A percentile compares a stretch with the other conserved stretches of the same genome.
Conservation (phyloP, 2,888 invertebrate genomes). For the Hypselothyrea guttata region DNA sequence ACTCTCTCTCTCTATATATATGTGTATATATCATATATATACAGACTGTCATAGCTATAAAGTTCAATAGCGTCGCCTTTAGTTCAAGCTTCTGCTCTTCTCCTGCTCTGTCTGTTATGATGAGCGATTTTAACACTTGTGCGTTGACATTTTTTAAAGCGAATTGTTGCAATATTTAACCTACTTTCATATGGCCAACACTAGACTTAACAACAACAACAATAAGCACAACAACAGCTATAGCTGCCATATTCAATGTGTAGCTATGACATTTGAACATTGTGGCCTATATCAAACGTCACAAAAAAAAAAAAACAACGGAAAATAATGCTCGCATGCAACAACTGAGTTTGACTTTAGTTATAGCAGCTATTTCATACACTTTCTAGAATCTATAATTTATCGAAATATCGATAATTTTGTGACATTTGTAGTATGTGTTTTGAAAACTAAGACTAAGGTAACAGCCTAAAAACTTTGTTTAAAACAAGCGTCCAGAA, state of each 20-base stretch:
- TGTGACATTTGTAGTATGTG: too few relatives aligned
- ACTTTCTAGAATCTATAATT: too few relatives aligned
- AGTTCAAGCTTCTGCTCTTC: slow-evolving; percentile 4
- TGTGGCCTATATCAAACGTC: slow-evolving; percentile 46
- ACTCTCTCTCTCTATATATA: slow-evolving; percentile 1
- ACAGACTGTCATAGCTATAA: slow-evolving; percentile 40
- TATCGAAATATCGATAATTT: too few relatives aligned
- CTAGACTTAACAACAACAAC: slow-evolving; percentile 16
- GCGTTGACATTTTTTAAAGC: slow-evolving; percentile 68
- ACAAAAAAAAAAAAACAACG: slow-evolving; percentile 20
- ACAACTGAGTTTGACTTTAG: not conserved
- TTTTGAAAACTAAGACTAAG: too few relatives aligned
- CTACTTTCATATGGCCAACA: slow-evolving; percentile 54
- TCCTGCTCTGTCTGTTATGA: slow-evolving; percentile 46
- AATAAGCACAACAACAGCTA: slow-evolving; percentile 17
- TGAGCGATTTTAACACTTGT: slow-evolving; percentile 76
- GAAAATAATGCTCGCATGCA: slow-evolving; percentile 9
- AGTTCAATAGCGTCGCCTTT: slow-evolving; percentile 59
- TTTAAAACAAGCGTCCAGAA: too few relatives aligned
- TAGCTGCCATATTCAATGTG: slow-evolving; percentile 39
- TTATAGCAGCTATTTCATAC: slow-evolving; percentile 11
- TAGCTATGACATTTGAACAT: slow-evolving; percentile 65
- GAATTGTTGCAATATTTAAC: slow-evolving; percentile 66
- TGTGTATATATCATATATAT: slow-evolving; percentile 7
- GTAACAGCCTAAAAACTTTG: too few relatives aligned